Percentiles rank a stretch among this genome's conserved stretches.
Conservation (phyloP, 2,888 invertebrate genomes). For the Epistrophe eligans region DNA sequence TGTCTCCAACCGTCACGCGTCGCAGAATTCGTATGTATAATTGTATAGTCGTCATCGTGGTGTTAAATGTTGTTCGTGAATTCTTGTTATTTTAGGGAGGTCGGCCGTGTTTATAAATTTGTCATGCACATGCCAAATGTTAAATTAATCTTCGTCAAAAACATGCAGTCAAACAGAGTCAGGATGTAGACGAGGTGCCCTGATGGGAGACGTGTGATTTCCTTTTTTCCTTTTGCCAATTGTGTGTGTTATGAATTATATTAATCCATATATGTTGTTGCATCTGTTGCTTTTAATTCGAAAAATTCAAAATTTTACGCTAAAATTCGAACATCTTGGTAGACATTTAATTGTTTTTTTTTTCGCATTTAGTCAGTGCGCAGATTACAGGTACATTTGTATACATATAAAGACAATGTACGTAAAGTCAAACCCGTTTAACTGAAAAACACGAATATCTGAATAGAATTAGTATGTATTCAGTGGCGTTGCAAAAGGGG, state of each 20-base stretch:
- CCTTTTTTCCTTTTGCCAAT: not conserved
- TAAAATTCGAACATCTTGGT: too few relatives aligned
- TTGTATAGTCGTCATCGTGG: slow-evolving; percentile 23
- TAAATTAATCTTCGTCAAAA: slow-evolving; percentile 53
- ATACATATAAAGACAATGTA: too few relatives aligned
- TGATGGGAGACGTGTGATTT: slow-evolving; percentile 6
- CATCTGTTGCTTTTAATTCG: not conserved
- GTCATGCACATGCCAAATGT: slow-evolving; percentile 59
- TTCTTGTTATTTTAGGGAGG: not conserved
- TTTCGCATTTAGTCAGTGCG: too few relatives aligned
- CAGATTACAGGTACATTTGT: too few relatives aligned
- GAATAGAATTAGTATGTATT: too few relatives aligned
- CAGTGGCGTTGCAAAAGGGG: too few relatives aligned
- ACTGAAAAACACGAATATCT: too few relatives aligned
- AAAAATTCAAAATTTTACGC: not conserved
- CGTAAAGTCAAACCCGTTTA: too few relatives aligned
- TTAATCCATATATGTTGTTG: not conserved
- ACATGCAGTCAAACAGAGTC: slow-evolving; percentile 7
- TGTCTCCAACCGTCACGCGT: slow-evolving; percentile 30
- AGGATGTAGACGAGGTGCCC: not conserved
- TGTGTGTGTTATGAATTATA: not conserved
- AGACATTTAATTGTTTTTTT: too few relatives aligned
- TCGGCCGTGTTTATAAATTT: slow-evolving; percentile 48
- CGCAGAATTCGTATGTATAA: not conserved
- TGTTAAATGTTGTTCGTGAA: slow-evolving; percentile 44